Base-by-base conservation (phyloP, 1,140 invertebrate species). In the Radopholus similis region DNA sequence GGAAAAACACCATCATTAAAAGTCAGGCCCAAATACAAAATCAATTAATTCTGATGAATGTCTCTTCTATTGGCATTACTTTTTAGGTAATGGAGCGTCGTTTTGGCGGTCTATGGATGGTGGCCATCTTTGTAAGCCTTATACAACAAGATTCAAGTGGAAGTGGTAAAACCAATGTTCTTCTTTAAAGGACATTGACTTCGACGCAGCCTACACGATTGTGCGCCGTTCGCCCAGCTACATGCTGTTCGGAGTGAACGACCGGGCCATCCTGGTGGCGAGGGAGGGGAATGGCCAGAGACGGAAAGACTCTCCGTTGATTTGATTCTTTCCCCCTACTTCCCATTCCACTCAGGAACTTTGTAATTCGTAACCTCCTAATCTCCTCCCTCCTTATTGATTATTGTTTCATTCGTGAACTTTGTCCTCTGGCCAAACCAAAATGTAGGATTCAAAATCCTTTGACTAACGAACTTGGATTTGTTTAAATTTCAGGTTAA, bases 141-240 rank as follows among this genome's bases (percentile, higher is more conserved):
- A 26, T 42, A 2, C 28, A 2, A n/a, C n/a, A n/a, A n/a, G n/a
- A n/a, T n/a, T n/a, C n/a, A n/a, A n/a, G n/a, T n/a, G n/a, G n/a
- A n/a, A n/a, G n/a, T n/a, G n/a, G n/a, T n/a, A n/a, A n/a, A n/a
- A n/a, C n/a, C n/a, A n/a, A n/a, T n/a, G n/a, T n/a, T n/a, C n/a
- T n/a, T n/a, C n/a, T 42, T 32, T 34, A 21, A 9, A 62, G 58
- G 58, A 53, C 18, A 21, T 42, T 23, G 66, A 68, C 15, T 57
- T 53, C 49, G 66, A 68, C 40, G 64, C 64, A 4, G 66, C 66
- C 32, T 68, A 66, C 66, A 68, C 66, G 40, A 68, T 68, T 68
- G 66, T 68, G 11, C 18, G 66, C 15, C 56, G 66, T 42, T 68
- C 66, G 15, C 66, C 66, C 34, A 68, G 51, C 34, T 68, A 68